phyloP scores from a whole-genome alignment of 2,113 vertebrate species.

The Brachionichthys hirsutus region DNA sequence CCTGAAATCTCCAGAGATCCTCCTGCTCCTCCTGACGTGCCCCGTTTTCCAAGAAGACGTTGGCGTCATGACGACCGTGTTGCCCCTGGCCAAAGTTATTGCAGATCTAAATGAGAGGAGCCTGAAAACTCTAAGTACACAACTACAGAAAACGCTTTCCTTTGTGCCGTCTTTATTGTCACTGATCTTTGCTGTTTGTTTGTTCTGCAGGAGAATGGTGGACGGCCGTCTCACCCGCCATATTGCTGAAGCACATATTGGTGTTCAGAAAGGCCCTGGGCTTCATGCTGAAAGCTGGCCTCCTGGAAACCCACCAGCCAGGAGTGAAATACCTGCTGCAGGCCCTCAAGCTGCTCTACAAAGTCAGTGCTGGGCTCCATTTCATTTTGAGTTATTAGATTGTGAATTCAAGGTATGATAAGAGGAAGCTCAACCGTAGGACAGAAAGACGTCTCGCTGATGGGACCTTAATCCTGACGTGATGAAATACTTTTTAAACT shows the following conservation, averaged over 20 bases:
- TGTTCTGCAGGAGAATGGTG: constrained; percentile 51
- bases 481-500: too few relatives aligned
- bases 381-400: too few relatives aligned
- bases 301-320: constrained; percentile 32
- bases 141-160: background rate
- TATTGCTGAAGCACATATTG: constrained; percentile 63
- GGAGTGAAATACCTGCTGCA: constrained; percentile 58
- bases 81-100: constrained; percentile 50
- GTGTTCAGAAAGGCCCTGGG: constrained; percentile 68
- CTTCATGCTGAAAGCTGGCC: constrained; percentile 55
- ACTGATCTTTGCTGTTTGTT: background rate
- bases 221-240: constrained; percentile 48
- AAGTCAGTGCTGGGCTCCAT: constrained; percentile 42
- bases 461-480: too few relatives aligned
- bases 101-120: constrained; percentile 24
- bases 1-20: constrained; percentile 67
- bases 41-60: constrained; percentile 60
- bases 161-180: background rate
- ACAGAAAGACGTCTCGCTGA: too few relatives aligned
- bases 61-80: constrained; percentile 9
- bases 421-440: too few relatives aligned
- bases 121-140: constrained; percentile 57
- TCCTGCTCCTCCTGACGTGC: constrained; percentile 60
- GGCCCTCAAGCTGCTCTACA: constrained; percentile 68
- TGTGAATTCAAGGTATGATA: too few relatives aligned